phyloP scores from a whole-genome alignment of 2,113 vertebrate species.

The Noctilio leporinus region DNA sequence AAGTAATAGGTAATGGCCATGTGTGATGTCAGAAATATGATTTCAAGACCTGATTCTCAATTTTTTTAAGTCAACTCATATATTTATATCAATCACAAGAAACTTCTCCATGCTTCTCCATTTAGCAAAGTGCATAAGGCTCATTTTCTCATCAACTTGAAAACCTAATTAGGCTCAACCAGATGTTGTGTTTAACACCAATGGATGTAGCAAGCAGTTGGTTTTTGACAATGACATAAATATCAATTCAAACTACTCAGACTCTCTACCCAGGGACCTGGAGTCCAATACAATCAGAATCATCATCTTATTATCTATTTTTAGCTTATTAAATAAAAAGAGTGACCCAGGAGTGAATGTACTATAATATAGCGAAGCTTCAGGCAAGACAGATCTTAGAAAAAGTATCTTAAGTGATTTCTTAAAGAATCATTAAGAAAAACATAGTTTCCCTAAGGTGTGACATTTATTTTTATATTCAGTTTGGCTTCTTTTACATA shows the following conservation, averaged over 20 bases:
- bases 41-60: background rate
- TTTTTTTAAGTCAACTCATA: background rate
- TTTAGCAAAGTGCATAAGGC: constrained; percentile 44
- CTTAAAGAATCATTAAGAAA: background rate
- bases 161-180: constrained; percentile 61
- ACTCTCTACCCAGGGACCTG: background rate
- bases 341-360: background rate
- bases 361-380: background rate
- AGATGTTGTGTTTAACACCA: constrained; percentile 58
- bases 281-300: background rate
- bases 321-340: constrained; percentile 30
- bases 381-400: background rate
- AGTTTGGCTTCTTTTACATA: background rate
- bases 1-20: background rate
- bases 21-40: background rate
- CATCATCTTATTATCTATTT: constrained; percentile 5
- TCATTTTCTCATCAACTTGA: constrained; percentile 61
- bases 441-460: background rate
- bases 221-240: constrained; percentile 53
- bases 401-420: background rate
- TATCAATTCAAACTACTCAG: constrained; percentile 51
- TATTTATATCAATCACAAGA: constrained; percentile 47
- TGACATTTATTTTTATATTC: background rate
- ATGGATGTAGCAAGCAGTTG: constrained; percentile 16
- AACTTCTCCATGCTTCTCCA: background rate